phyloP scores from a whole-genome alignment of 1,140 invertebrate species.

The Eciton burchellii region DNA sequence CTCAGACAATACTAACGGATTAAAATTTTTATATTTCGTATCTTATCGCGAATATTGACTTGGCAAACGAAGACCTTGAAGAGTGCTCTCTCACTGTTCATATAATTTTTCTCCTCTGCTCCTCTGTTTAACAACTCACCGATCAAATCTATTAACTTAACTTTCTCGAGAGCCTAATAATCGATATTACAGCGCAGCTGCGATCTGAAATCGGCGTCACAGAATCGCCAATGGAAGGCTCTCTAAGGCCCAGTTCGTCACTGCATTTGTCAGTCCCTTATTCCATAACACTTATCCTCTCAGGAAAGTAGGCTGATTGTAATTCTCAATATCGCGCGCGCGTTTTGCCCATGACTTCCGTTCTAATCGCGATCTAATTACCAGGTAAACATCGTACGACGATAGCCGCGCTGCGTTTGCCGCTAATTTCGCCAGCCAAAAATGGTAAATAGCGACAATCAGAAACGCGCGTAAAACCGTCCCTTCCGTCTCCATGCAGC shows the following conservation, averaged over 20 bases:
- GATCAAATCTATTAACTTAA: not conserved
- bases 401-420: not conserved
- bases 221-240: not conserved
- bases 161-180: not conserved
- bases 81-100: not conserved
- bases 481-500: constrained; percentile 43
- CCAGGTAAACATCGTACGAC: not conserved
- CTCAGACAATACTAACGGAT: not conserved
- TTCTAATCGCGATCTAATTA: constrained; percentile 3
- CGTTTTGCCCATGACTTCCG: constrained; percentile 15
- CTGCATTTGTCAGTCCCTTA: constrained; percentile 14
- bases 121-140: not conserved
- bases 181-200: constrained; percentile 5
- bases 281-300: constrained; percentile 30
- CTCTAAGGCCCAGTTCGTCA: not conserved
- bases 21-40: not conserved
- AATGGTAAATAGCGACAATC: constrained; percentile 1
- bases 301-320: constrained; percentile 31
- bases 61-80: not conserved
- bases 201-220: not conserved
- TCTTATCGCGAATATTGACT: not conserved
- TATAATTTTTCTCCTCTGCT: not conserved
- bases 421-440: not conserved
- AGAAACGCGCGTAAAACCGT: constrained; percentile 21
- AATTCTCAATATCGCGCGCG: constrained; percentile 31